Base-by-base conservation (phyloP, 2,888 invertebrate species). In the Augochlorella aurata region DNA sequence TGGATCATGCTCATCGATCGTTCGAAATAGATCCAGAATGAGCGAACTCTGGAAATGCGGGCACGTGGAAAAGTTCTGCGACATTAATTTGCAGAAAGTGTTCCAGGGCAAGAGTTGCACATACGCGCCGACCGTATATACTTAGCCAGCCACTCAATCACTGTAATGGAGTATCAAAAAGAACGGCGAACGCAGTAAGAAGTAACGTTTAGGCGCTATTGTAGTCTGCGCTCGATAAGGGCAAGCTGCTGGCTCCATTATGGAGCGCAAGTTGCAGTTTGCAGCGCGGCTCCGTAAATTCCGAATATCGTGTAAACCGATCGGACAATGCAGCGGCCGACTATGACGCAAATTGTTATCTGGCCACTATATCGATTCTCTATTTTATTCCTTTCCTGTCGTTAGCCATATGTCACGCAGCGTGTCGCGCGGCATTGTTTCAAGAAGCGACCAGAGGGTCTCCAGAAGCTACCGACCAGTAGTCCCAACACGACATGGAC, bases 301-400 rank as follows among this genome's bases (percentile, higher is more conserved):
- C 70, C 66, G 49, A 74, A 77, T 82, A 80, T 77, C 82, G 50
- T 74, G 73, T 70, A 77, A 77, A 76, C 66, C 75, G 77, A 83
- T 82, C 79, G 70, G 66, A 75, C 82, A 82, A 83, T 82, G 72
- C 79, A 38, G 66, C 68, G 29, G 58, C 67, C 71, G 71, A 21
- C 58, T 70, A 65, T 79, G 81, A 84, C 80, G 80, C 74, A 81
- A 77, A 76, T 80, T 77, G 85, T 85, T 85, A 85, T 86, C 86
- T 74, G 68, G 44, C 52, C 61, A 66, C 73, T 69, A 21, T 79
- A 86, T 86, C 85, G 85, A 86, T 83, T 85, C 81, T 66, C 74
- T 67, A 68, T 65, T 84, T 82, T 75, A 73, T 84, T 72, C 70
- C 80, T 61, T 83, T 77, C 61, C 79, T 47, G 74, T 74, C 54